A percentile compares a stretch with the other conserved stretches of the same genome.
phyloP scores from a whole-genome alignment of 2,797 vertebrate genomes.

The Pipistrellus kuhlii region DNA sequence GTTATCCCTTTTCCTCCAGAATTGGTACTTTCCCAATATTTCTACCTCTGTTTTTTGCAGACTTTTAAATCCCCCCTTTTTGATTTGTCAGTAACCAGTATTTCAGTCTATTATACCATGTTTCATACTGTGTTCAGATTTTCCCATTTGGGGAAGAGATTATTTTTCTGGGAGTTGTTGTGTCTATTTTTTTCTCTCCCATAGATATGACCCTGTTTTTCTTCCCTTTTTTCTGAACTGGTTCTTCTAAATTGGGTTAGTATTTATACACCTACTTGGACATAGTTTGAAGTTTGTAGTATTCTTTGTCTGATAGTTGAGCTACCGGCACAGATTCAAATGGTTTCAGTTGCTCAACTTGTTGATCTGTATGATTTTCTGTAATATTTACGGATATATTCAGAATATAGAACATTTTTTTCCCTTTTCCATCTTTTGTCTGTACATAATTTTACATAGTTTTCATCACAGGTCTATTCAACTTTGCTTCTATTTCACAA shows the following conservation, averaged over 20 bases:
- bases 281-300: background rate
- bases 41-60: background rate
- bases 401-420: background rate
- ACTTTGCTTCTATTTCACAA: slow-evolving; percentile 49
- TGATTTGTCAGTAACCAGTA: background rate
- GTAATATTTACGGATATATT: slow-evolving; percentile 13
- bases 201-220: background rate
- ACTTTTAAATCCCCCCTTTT: background rate
- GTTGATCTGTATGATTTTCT: background rate
- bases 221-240: background rate
- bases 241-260: background rate
- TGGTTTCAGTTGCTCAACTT: slow-evolving; percentile 10
- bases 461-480: background rate
- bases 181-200: no score
- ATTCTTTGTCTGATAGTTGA: background rate
- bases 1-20: background rate
- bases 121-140: background rate
- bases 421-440: background rate
- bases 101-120: accelerated
- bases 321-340: background rate
- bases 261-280: background rate
- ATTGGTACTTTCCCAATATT: background rate
- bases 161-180: background rate
- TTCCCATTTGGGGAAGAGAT: background rate
- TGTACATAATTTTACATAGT: background rate